phyloP scores from a whole-genome alignment of 2,888 invertebrate species.

The Graphium colonna region DNA sequence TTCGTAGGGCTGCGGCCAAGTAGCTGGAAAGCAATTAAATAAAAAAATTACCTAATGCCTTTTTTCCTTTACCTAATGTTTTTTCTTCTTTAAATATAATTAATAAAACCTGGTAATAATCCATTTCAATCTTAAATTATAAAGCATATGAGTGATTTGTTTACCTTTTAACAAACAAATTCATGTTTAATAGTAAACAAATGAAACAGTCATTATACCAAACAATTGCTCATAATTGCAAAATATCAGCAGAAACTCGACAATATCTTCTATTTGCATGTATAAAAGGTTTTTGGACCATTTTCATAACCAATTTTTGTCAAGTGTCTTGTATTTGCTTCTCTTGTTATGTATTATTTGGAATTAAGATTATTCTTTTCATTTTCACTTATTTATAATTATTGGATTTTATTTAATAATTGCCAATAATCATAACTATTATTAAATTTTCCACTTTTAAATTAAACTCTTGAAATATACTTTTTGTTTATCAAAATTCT shows the following conservation, averaged over 20 bases:
- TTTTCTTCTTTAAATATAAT: too few relatives aligned
- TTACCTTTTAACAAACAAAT: too few relatives aligned
- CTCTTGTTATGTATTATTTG: too few relatives aligned
- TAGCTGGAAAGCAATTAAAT: slow-evolving; percentile 48
- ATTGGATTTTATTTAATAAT: background rate
- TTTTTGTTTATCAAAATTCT: background rate
- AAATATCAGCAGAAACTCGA: background rate
- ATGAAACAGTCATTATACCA: background rate
- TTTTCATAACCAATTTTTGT: background rate
- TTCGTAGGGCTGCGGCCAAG: slow-evolving; percentile 83
- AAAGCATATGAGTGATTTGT: too few relatives aligned
- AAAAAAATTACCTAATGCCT: too few relatives aligned
- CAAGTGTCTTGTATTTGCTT: too few relatives aligned
- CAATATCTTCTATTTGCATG: background rate
- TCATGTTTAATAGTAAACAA: too few relatives aligned
- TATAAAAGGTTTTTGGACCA: background rate
- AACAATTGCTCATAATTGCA: background rate
- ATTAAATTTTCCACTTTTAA: background rate
- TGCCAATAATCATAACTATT: background rate
- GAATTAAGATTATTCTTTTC: too few relatives aligned
- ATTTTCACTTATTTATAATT: too few relatives aligned
- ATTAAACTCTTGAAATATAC: background rate
- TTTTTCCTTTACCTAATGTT: too few relatives aligned
- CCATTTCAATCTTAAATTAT: too few relatives aligned
- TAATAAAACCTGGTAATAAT: too few relatives aligned